Evolutionary conservation across 2,113 vertebrate species (phyloP), one percentile per base, ranked within the genome.

Genomic region (Elanoides forficatus): DNA sequence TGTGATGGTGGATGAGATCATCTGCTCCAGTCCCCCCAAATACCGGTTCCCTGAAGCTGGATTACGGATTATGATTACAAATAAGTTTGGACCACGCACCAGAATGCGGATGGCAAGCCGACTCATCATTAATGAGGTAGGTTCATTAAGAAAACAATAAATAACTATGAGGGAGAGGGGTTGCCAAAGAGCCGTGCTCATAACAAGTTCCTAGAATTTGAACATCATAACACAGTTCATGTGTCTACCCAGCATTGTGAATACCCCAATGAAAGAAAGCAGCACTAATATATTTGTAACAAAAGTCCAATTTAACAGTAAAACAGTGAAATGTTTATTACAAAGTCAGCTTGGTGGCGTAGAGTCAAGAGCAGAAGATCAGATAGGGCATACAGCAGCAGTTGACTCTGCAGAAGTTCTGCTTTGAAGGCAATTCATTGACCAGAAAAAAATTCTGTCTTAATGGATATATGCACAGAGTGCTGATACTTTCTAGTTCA

Each of bases 1-100:
- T 96, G 98, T 99, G 95, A 99, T 99, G 99, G 99, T 99, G 97
- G 99, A 99, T 70, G 99, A 99, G 98, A 99, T 99, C 93, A 98
- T 99, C 96, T 99, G 99, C 91, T 99, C 98, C 97, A 99, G 99
- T 79, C 99, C 99, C 5, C 98, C 99, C 32, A 99, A 99, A 79
- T 99, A 99, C 96, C 98, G 98, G n/a, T 99, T 99, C 82, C 99
- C 99, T 1, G 99, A 99, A 93, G 99, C 99, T 4, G 99, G 99
- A 26, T 97, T 99, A 22, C 98, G 99, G 34, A 96, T 99, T 66
- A 99, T 99, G 99, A 99, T 99, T 95, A 99, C 99, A 34, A 99
- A 99, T 87, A 99, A 99, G 66, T 99, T 99, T 72, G 99, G 99
- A 84, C 99, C 99, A 68, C 99, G 99, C 96, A 99, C 99, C 43